Base-by-base conservation (phyloP, 1,140 invertebrate genomes). In the Euschistus heros region DNA sequence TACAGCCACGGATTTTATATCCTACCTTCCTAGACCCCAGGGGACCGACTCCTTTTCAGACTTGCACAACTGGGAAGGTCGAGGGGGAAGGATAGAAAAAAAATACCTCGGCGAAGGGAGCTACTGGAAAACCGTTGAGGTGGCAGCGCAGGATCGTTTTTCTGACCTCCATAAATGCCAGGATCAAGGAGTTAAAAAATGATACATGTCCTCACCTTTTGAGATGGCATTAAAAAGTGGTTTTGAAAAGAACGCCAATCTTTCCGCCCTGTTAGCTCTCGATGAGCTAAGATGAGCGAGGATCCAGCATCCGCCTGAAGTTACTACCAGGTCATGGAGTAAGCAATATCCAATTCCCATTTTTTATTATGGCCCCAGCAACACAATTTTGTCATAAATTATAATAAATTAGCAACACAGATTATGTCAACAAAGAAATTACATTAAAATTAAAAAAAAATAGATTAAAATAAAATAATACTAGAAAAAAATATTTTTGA, bases 1-100 rank as follows among this genome's bases (percentile, higher is more conserved):
- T 13, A 37, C 6, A 37, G 33, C 33, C 47, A 50, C 22, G 47
- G 47, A 50, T 50, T 50, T 50, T 50, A 50, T 50, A 50, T 50
- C 47, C 47, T 50, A 50, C n/a, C 33, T 37, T 37, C 33, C 4
- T 37, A 37, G 33, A 37, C 33, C 47, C 47, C 47, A 50, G n/a
- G n/a, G 47, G 47, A 22, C n/a, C n/a, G 47, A 50, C 33, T 37
- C 47, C 47, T 50, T 50, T 50, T 50, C 47, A 50, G n/a, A 13
- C n/a, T 50, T 50, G 47, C 47, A 50, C 47, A 50, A 50, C 47
- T 50, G 47, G 47, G 47, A 50, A 50, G 47, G 47, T 20, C 47
- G 47, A 50, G 47, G n/a, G 22, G n/a, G 17, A 50, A n/a, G 47
- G 10, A 10, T 3, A 17, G 18, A 47, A 50, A 50, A 50, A 20